phyloP scores from a whole-genome alignment of 2,888 invertebrate genomes.

The Cetonia aurata region DNA sequence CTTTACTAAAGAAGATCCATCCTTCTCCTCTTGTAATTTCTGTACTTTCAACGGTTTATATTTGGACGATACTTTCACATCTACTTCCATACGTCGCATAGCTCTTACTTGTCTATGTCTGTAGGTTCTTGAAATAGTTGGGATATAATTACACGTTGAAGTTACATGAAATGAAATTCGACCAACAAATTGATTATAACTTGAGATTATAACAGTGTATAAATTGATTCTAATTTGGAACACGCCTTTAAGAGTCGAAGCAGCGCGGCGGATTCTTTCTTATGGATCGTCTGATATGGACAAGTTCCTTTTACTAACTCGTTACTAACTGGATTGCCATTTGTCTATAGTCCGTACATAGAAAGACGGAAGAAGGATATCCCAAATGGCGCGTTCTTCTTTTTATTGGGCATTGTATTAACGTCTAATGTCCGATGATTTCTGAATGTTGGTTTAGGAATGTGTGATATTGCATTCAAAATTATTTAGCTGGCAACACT shows the following conservation, averaged over 20 bases:
- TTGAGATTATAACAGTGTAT: too few species aligned
- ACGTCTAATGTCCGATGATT: too few species aligned
- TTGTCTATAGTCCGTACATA: constrained; percentile 8
- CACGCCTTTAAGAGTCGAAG: too few species aligned
- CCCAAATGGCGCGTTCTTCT: constrained; percentile 10
- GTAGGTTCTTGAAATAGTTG: too few species aligned
- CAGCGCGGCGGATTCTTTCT: background rate
- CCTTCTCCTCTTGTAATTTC: constrained; percentile 2
- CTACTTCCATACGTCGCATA: background rate
- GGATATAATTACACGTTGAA: too few species aligned
- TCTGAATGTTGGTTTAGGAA: too few species aligned
- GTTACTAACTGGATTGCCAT: constrained; percentile 18
- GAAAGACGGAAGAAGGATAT: constrained; percentile 31
- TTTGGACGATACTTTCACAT: constrained; percentile 13
- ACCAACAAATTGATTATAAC: too few species aligned
- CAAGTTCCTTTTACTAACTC: constrained; percentile 2
- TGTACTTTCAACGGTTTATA: background rate
- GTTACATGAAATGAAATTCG: too few species aligned
- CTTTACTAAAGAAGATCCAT: constrained; percentile 13
- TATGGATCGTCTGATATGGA: constrained; percentile 11
- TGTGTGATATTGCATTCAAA: too few species aligned
- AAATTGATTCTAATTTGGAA: too few species aligned
- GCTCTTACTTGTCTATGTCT: too few species aligned
- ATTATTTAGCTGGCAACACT: too few species aligned
- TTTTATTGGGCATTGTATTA: background rate